Percentiles rank a stretch among this genome's conserved stretches.
Conservation (phyloP, 1,140 invertebrate species). For the Sarcophaga bullata region DNA sequence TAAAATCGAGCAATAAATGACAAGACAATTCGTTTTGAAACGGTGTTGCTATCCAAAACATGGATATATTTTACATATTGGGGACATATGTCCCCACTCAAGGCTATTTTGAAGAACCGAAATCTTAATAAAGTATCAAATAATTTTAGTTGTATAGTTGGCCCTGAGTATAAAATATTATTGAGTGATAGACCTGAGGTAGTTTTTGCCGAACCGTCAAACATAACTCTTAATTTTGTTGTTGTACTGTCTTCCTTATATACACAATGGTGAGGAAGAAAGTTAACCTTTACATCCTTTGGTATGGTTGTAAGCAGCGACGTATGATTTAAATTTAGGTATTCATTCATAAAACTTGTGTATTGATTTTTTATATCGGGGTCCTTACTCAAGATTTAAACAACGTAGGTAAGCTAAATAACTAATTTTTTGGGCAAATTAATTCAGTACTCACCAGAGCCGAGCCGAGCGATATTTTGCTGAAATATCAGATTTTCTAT, state of each 20-base stretch:
- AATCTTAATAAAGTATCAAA: conserved; percentile 61
- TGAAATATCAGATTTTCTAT: background rate
- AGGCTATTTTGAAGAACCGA: conserved; percentile 52
- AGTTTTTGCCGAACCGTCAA: conserved; percentile 41
- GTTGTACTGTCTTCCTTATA: conserved; percentile 43
- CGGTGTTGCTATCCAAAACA: background rate
- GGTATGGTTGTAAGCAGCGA: background rate
- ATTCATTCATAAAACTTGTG: conserved; percentile 28
- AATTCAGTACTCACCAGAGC: conserved; percentile 6
- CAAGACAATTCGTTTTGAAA: conserved; percentile 49
- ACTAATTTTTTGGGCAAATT: background rate
- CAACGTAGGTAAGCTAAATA: background rate
- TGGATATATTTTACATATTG: conserved; percentile 47
- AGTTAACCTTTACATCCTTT: conserved; percentile 4
- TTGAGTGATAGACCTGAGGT: conserved; percentile 33
- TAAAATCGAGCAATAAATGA: conserved; percentile 49
- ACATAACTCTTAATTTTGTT: conserved; percentile 42
- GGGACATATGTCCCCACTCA: conserved; percentile 54
- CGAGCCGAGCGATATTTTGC: background rate
- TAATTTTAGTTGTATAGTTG: conserved; percentile 45
- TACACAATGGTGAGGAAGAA: conserved; percentile 42
- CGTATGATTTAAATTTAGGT: conserved; percentile 22
- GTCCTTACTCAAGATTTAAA: background rate
- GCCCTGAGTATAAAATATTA: conserved; percentile 1
- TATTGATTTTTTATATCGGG: conserved; percentile 26